These are phyloP conservation scores for Phodopus roborovskii DNA, from an alignment of 2,113 vertebrate genomes.

Conservation along the genomic window DNA sequence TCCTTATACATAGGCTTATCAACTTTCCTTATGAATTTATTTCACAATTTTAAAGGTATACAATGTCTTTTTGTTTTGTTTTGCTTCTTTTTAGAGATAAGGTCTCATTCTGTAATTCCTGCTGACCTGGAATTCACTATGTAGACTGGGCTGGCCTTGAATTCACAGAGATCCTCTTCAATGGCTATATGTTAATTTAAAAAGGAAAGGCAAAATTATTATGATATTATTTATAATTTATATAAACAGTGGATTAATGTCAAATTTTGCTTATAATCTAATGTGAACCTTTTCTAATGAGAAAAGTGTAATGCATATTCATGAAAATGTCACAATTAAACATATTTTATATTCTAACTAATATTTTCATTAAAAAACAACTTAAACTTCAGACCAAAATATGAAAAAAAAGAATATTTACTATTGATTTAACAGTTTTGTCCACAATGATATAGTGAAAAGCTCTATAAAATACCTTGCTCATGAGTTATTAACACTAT, in stretches of 20 bases:
- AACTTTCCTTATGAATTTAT: conserved; percentile 53
- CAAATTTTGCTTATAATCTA: conserved; percentile 33
- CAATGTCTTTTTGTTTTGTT: not conserved
- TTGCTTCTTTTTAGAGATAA: not conserved
- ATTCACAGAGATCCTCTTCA: not conserved
- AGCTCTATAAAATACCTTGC: not conserved
- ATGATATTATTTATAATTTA: not conserved
- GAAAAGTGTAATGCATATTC: not conserved
- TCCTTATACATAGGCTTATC: conserved; percentile 45
- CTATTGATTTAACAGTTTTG: conserved; percentile 20
- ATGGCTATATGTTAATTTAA: conserved; percentile 5
- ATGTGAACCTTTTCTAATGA: conserved; percentile 33
- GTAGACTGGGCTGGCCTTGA: not conserved
- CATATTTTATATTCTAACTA: not conserved
- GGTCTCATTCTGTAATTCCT: not conserved
- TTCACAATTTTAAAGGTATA: conserved; percentile 64
- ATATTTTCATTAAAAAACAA: not conserved
- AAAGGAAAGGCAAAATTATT: not conserved
- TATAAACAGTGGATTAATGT: conserved; percentile 19
- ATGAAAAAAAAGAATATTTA: conserved; percentile 3
- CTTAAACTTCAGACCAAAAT: not conserved
- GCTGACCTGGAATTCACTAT: not conserved
- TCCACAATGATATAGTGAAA: not conserved
- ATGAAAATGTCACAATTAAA: not conserved
- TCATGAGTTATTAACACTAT: not conserved